Evolutionary conservation across 2,113 vertebrate species (phyloP).

Genomic region (Hippolais icterina): DNA sequence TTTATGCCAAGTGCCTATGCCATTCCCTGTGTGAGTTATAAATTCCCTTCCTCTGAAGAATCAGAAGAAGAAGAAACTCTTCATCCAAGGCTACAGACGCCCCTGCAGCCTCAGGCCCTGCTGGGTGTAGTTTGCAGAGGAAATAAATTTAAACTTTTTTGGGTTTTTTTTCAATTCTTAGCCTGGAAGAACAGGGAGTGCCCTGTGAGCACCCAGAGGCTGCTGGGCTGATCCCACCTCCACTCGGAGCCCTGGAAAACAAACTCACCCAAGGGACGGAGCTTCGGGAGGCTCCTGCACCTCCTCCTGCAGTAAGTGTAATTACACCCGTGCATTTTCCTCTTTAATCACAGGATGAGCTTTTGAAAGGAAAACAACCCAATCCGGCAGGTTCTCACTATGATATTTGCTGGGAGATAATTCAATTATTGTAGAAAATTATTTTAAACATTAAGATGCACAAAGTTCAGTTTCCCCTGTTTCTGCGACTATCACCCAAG

Average conservation of each 20-base stretch:
- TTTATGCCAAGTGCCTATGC: neutral
- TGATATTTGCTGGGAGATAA: slow-evolving; percentile 84
- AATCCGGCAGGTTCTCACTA: slow-evolving; percentile 50
- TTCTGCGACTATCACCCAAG: slow-evolving; percentile 91
- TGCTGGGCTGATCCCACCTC: neutral
- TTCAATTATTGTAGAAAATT: slow-evolving; percentile 95
- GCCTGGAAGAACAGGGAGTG: neutral
- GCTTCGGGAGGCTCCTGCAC: neutral
- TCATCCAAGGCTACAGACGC: rapidly evolving
- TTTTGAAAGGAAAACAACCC: slow-evolving; percentile 9
- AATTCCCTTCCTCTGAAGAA: neutral
- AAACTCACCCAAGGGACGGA: neutral
- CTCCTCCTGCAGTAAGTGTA: neutral
- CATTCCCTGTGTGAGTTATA: neutral
- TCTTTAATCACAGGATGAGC: slow-evolving; percentile 69
- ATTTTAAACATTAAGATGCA: slow-evolving; percentile 92
- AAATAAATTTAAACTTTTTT: neutral
- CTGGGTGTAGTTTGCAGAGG: neutral
- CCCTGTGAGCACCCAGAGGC: neutral
- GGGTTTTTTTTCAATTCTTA: neutral
- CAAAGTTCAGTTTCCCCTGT: slow-evolving; percentile 87
- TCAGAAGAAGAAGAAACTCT: neutral
- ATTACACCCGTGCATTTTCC: neutral
- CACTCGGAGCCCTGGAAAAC: rapidly evolving
- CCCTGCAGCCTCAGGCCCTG: neutral